These are phyloP conservation scores for Cinara cedri DNA, from an alignment of 2,888 invertebrate species.

Conservation along the genomic window DNA sequence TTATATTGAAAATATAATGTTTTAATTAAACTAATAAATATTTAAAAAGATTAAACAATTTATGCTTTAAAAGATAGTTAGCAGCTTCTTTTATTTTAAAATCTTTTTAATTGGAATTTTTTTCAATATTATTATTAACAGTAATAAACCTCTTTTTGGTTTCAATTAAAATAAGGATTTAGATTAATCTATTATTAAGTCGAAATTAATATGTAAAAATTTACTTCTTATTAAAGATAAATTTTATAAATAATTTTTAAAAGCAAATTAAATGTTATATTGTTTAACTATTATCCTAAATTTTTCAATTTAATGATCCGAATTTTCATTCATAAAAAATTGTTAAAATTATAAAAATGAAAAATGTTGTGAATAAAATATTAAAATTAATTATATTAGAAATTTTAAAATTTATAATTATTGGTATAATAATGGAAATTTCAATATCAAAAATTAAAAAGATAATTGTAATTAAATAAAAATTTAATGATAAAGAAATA, in stretches of 20 bases:
- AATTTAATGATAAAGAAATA: constrained; percentile 64
- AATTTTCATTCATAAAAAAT: constrained; percentile 38
- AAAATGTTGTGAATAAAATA: background rate
- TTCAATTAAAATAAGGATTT: constrained; percentile 15
- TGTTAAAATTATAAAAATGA: constrained; percentile 16
- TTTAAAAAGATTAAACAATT: constrained; percentile 25
- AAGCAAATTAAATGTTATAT: constrained; percentile 36
- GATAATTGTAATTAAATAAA: constrained; percentile 27
- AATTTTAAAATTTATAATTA: constrained; percentile 31
- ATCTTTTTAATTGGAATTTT: background rate
- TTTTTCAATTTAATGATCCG: constrained; percentile 37
- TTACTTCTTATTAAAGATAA: constrained; percentile 42
- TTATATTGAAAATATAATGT: constrained; percentile 7
- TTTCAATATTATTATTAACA: constrained; percentile 41
- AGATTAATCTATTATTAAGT: constrained; percentile 58
- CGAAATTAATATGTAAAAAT: constrained; percentile 22
- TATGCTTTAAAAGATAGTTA: constrained; percentile 11
- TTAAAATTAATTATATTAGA: constrained; percentile 61
- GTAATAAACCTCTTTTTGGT: constrained; percentile 34
- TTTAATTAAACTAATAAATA: constrained; percentile 14
- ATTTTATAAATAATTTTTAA: constrained; percentile 34
- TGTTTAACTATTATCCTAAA: constrained; percentile 31
- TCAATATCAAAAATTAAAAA: constrained; percentile 31
- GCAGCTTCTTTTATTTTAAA: constrained; percentile 22
- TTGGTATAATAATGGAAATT: constrained; percentile 25